Percentiles rank a stretch among this genome's conserved stretches.
Conservation (phyloP, 2,113 vertebrate species). For the Xiphorhynchus elegans region DNA sequence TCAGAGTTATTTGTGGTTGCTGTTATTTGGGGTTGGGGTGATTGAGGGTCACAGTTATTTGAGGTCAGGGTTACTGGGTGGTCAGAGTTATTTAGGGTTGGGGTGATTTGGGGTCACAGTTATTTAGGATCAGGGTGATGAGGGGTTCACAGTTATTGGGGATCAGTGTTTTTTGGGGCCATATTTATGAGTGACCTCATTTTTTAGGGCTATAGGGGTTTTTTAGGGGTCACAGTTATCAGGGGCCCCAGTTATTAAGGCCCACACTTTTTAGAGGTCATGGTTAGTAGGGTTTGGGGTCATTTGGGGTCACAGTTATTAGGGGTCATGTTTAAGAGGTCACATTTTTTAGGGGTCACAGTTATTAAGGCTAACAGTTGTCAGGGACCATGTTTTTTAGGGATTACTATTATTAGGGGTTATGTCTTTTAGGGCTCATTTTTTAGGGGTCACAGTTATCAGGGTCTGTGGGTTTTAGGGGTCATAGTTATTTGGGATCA, state of each 20-base stretch:
- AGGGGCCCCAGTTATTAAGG: not conserved
- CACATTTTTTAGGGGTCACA: not conserved
- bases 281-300: not conserved
- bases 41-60: too few species aligned
- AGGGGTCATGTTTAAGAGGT: not conserved
- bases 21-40: not conserved
- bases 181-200: too few species aligned
- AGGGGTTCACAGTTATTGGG: not conserved
- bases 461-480: too few species aligned
- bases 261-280: too few species aligned
- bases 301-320: not conserved
- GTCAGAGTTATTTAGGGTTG: not conserved
- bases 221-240: not conserved
- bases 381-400: not conserved
- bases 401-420: not conserved
- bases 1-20: too few species aligned
- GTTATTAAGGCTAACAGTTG: not conserved
- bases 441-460: too few species aligned
- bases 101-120: too few species aligned
- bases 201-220: not conserved
- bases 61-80: too few species aligned
- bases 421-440: not conserved
- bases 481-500: not conserved
- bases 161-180: not conserved
- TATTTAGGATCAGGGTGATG: not conserved